A percentile compares a stretch with the other conserved stretches of the same genome.
These are phyloP conservation scores for Drosophila mimica DNA, from an alignment of 2,888 invertebrate genomes.

Conservation along the genomic window DNA sequence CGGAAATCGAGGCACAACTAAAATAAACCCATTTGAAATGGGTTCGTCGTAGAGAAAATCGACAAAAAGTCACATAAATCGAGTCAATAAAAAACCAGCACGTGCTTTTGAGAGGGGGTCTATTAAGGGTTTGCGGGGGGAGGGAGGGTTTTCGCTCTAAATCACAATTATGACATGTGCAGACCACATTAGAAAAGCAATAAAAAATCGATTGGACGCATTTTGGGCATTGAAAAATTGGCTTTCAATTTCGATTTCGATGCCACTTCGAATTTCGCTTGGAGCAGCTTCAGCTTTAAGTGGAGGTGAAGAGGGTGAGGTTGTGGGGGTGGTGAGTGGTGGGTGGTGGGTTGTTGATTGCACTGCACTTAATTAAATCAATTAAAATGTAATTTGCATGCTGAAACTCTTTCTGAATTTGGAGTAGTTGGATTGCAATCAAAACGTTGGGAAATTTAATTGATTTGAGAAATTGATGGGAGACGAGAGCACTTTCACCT, in stretches of 20 bases:
- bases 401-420: slow-evolving; percentile 10
- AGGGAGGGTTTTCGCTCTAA: background rate
- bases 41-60: background rate
- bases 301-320: background rate
- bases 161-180: slow-evolving; percentile 15
- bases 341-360: background rate
- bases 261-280: background rate
- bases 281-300: background rate
- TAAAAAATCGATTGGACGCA: slow-evolving; percentile 26
- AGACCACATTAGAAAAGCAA: slow-evolving; percentile 4
- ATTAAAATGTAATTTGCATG: slow-evolving; percentile 37
- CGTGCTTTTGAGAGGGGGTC: too few relatives aligned
- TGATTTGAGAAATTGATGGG: slow-evolving; percentile 32
- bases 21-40: too few relatives aligned
- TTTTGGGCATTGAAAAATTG: slow-evolving; percentile 19
- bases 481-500: slow-evolving; percentile 47
- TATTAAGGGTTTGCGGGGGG: too few relatives aligned
- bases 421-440: slow-evolving; percentile 37
- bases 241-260: slow-evolving; percentile 4
- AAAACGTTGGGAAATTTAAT: slow-evolving; percentile 37
- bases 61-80: slow-evolving; percentile 47
- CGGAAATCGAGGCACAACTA: too few relatives aligned
- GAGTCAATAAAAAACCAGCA: slow-evolving; percentile 8
- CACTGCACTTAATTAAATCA: slow-evolving; percentile 18
- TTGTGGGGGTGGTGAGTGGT: background rate